Conservation (phyloP, 1,140 invertebrate genomes). For the Drosophila carrolli region DNA sequence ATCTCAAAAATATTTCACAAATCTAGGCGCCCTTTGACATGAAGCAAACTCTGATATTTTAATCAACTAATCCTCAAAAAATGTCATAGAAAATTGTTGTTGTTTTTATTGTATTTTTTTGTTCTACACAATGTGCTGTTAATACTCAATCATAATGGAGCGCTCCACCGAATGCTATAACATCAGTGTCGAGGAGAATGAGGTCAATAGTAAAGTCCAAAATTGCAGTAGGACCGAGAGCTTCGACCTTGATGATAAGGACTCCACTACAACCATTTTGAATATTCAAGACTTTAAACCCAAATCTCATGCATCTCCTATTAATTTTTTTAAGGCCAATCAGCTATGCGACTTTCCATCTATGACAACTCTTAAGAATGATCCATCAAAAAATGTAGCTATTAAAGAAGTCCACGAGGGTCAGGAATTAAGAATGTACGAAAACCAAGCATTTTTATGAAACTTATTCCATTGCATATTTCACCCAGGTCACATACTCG, state of each 20-base stretch:
- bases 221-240: neutral
- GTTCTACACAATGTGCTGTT: neutral
- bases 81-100: neutral
- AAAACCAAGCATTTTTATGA: neutral
- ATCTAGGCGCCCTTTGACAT: too few relatives aligned
- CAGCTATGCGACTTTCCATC: neutral
- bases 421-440: neutral
- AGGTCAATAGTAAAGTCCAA: neutral
- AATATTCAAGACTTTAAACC: too few relatives aligned
- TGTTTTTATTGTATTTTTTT: constrained; percentile 1
- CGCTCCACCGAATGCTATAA: neutral
- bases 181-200: constrained; percentile 3
- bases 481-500: neutral
- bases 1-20: too few relatives aligned
- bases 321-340: neutral
- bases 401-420: neutral
- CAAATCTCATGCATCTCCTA: neutral
- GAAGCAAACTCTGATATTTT: too few relatives aligned
- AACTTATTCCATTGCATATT: neutral
- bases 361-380: neutral
- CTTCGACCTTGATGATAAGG: neutral
- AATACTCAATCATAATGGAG: neutral
- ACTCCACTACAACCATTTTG: neutral
- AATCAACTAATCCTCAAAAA: neutral
- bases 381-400: neutral